Percentiles rank a stretch among this genome's conserved stretches.
Conservation (phyloP, 2,888 invertebrate genomes). For the Melieria omissa region DNA sequence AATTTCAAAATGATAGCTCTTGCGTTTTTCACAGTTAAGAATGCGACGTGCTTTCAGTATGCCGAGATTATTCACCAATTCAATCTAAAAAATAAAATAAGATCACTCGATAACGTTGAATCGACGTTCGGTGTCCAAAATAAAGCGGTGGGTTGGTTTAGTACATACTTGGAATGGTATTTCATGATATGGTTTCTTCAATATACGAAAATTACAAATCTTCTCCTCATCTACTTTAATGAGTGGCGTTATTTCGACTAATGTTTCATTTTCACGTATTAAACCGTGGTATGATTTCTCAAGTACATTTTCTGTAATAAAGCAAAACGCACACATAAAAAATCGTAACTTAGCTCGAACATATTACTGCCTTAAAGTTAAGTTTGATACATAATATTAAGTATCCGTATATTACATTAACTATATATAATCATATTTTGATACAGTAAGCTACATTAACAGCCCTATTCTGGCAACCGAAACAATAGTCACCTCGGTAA, state of each 20-base stretch:
- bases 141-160: no score
- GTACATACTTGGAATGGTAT: constrained; percentile 85
- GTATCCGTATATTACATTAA: no score
- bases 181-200: constrained; percentile 92
- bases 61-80: constrained; percentile 82
- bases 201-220: constrained; percentile 89
- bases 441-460: no score
- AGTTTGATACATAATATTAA: no score
- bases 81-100: constrained; percentile 69
- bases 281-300: constrained; percentile 93
- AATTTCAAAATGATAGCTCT: constrained; percentile 96
- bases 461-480: no score
- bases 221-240: constrained; percentile 85
- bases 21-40: constrained; percentile 92
- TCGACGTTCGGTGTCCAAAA: no score
- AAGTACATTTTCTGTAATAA: constrained; percentile 66
- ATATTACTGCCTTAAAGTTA: not conserved
- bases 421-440: no score
- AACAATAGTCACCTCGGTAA: no score
- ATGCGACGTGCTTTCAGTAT: constrained; percentile 81
- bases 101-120: no score
- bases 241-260: constrained; percentile 92
- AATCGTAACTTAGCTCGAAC: not conserved
- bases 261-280: constrained; percentile 91
- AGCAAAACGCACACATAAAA: no score